Base-by-base conservation (phyloP, 2,888 invertebrate genomes). In the Litoditis marina region DNA sequence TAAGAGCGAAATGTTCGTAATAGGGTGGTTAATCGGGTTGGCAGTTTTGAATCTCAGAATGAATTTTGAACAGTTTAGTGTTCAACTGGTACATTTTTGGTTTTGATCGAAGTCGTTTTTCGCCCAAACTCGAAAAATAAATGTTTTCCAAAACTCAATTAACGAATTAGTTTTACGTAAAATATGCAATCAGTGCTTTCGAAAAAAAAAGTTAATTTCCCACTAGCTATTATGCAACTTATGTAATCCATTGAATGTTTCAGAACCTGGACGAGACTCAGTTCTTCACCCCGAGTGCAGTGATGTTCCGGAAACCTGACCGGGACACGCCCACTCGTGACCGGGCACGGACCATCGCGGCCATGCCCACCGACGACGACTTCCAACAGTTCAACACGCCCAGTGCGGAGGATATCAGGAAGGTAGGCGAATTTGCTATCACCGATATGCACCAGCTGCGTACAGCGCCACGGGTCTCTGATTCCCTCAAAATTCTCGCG, bases 371-470 rank as follows among this genome's bases (percentile, higher is more conserved):
- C n/a, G 52, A 36, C 22, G 52, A 47, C 16, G 54, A 47, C 3
- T 28, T 53, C 16, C n/a, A 32, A n/a, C 47, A 61, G 25, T 61
- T 54, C 36, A 55, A 54, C 28, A 61, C 54, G n/a, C 47, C 44
- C 27, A 36, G 19, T 11, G 22, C 31, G 8, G 61, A 54, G 8
- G 47, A 54, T 34, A 50, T 62, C 1, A 39, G 42, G n/a, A 55
- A 62, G 28, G 56, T 28, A 7, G n/a, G n/a, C 13, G 39, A 16
- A 5, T 8, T 11, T 19, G 42, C 42, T 3, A 19, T 42, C 42
- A 19, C 36, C 36, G 13, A 36, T 36, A 13, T 36, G 7, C 13
- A 7, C 36, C 7, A 7, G 13, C 36, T 36, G n/a, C n/a, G n/a
- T n/a, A n/a, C n/a, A n/a, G n/a, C n/a, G n/a, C n/a, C n/a, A n/a